Percentiles rank a stretch among this genome's conserved stretches.
phyloP scores from a whole-genome alignment of 2,797 vertebrate species.

The Odontamblyopus rebecca region DNA sequence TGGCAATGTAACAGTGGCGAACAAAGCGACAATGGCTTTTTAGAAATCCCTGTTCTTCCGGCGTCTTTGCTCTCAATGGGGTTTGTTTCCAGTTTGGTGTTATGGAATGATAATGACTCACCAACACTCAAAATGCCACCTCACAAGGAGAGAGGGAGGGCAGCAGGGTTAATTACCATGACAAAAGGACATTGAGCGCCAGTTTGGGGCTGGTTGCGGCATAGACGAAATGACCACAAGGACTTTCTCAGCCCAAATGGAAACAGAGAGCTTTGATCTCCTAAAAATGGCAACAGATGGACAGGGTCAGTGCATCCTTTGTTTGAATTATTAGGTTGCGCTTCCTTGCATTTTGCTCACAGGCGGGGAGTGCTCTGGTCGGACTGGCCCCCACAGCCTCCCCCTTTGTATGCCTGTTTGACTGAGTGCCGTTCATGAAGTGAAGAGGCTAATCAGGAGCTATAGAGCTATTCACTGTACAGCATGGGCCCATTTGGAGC shows the following conservation, averaged over 20 bases:
- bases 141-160: constrained; percentile 72
- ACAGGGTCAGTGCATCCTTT: constrained; percentile 75
- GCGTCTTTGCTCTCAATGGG: constrained; percentile 61
- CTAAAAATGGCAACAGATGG: constrained; percentile 73
- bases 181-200: constrained; percentile 76
- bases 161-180: constrained; percentile 82
- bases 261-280: constrained; percentile 76
- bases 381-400: constrained; percentile 52
- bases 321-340: constrained; percentile 81
- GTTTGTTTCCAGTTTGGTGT: constrained; percentile 64
- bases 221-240: constrained; percentile 63
- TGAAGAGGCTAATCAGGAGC: constrained; percentile 72
- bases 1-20: constrained; percentile 51
- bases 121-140: constrained; percentile 77
- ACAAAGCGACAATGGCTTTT: constrained; percentile 61
- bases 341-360: constrained; percentile 69
- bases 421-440: constrained; percentile 71
- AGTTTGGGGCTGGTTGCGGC: constrained; percentile 70
- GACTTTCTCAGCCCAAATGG: constrained; percentile 74
- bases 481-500: constrained; percentile 57
- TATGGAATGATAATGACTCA: constrained; percentile 83
- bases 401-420: constrained; percentile 69
- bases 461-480: constrained; percentile 74
- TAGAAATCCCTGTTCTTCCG: constrained; percentile 60
- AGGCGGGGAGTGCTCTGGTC: constrained; percentile 57